Conservation (phyloP, 2,113 vertebrate species). For the Erythrolamprus reginae region DNA sequence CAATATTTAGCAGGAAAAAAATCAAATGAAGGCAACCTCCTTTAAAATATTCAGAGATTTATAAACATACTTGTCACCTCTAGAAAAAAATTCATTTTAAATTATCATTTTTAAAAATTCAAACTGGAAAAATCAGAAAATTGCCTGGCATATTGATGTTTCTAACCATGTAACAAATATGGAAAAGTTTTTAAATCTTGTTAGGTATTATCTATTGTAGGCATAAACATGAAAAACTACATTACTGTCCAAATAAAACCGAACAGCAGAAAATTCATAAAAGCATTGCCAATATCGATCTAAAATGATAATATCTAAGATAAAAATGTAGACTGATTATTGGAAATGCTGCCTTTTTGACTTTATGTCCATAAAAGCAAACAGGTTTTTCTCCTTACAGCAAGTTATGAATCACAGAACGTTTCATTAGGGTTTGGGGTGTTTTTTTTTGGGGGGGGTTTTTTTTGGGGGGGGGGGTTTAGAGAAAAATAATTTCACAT, state of each 20-base stretch:
- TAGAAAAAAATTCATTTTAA: not conserved
- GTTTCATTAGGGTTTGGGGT: not conserved
- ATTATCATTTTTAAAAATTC: not conserved
- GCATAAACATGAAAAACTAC: not conserved
- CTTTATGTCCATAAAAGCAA: not conserved
- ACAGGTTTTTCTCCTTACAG: not conserved
- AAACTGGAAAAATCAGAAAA: not conserved
- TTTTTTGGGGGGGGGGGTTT: not conserved
- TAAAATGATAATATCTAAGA: not conserved
- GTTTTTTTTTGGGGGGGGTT: not conserved
- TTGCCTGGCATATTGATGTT: not conserved
- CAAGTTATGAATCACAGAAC: not conserved
- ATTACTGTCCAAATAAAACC: not conserved
- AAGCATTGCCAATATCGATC: not conserved
- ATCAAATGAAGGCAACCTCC: slow-evolving; percentile 1
- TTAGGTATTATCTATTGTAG: not conserved
- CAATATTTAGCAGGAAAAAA: not conserved
- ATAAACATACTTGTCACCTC: not conserved
- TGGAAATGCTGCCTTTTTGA: not conserved
- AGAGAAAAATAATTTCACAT: not conserved
- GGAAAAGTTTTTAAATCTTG: not conserved
- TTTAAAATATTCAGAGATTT: not conserved
- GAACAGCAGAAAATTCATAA: not conserved
- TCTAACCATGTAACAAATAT: not conserved
- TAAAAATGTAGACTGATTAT: not conserved